Base-by-base conservation (phyloP, 2,888 invertebrate species). In the Andrena dorsata region DNA sequence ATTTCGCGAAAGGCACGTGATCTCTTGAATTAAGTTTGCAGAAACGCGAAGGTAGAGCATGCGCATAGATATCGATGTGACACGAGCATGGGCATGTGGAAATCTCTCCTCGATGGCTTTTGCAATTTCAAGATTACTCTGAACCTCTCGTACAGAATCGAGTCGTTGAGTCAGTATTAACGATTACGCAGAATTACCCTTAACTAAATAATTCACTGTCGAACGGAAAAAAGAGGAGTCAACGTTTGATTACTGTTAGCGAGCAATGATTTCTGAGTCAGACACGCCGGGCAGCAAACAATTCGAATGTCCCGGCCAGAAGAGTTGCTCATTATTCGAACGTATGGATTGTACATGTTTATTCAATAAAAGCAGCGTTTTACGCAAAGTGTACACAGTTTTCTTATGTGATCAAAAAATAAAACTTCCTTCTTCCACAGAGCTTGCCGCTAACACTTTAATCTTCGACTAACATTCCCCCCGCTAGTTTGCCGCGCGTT, bases 391-490 rank as follows among this genome's bases (percentile, higher is more conserved):
- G 90, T 89, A 83, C 88, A 90, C 87, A 89, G 78, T 90, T 89
- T 90, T 89, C 90, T 90, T 90, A 63, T 81, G 77, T 86, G 82
- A 88, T 87, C 80, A 90, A 86, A 49, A n/a, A 61, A 63, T 5
- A 30, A 26, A 80, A 86, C 85, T 86, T 87, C 87, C 90, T 91
- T 87, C 84, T 83, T 91, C 89, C 92, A 89, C 71, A 74, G 89
- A 74, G 91, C 91, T 93, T 93, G 93, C 93, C 81, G 91, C 89
- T 93, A 93, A 93, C 85, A 88, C 88, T 92, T 90, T 91, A 89
- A 91, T 89, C 88, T 90, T 87, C 88, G 58, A 89, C 91, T 93
- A 93, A 93, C 86, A 86, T 72, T 77, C 79, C 79, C 79, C 83
- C 82, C 8, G 82, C 83, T 76, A 79, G 65, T 64, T 51, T 63